Evolutionary conservation across 2,797 vertebrate species (phyloP), one percentile per base, ranked within the genome.

Genomic region (Sorex maritimensis): DNA sequence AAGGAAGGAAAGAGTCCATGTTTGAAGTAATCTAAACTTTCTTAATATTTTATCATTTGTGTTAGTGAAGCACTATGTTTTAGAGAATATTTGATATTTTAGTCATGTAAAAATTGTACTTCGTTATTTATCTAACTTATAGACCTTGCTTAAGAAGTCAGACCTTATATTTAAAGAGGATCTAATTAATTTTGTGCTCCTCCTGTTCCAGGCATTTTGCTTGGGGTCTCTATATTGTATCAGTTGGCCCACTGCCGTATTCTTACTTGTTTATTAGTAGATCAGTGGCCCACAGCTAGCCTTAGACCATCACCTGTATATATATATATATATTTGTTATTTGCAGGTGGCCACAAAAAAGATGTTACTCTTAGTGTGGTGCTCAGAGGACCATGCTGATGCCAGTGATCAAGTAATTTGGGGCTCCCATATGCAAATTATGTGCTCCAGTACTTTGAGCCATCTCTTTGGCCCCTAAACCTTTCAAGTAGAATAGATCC

Each of bases 1-100:
- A 71, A 86, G 41, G 24, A 95, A 72, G n/a, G 68, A 87, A 75
- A 77, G 26, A 86, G 2, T n/a, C n/a, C 7, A 26, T 65, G 38
- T 63, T 6, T 82, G 38, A 14, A 80, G 3, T 77, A 72, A 75
- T 69, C 46, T 83, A 58, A 74, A 93, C 77, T 68, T 90, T 41
- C 65, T 84, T 87, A 55, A 81, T 71, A 49, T 71, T 93, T 83
- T 71, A 52, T 83, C 38, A 82, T 92, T 73, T 83, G 26, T 84
- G 21, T 83, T 71, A 81, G 17, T 72, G 15, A 38, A 41, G 68
- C 23, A 8, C 17, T 78, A 2, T 52, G 65, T 87, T 78, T 83
- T 84, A 93, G 74, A 65, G 75, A 63, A 69, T 46, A n/a, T 30
- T 34, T 67, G 65, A 8, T n/a, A 44, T 88, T 72, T 41, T 81